Evolutionary conservation across 2,888 invertebrate genomes (phyloP).

Genomic region (Anagyrus pseudococci): DNA sequence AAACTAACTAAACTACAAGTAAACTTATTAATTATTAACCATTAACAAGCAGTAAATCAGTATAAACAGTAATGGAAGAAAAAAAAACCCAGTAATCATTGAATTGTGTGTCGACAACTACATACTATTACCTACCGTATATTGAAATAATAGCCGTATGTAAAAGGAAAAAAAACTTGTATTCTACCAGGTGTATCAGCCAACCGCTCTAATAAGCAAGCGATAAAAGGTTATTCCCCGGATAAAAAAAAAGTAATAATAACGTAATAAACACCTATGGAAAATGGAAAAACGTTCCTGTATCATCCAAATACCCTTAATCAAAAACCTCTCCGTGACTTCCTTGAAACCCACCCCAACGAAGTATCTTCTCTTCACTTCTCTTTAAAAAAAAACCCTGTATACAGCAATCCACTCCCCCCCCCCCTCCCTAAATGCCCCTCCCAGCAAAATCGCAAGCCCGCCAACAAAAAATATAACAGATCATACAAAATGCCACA

Average conservation of each 20-base stretch:
- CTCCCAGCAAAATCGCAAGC: neutral
- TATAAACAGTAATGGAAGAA: slow-evolving; percentile 58
- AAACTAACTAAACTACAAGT: slow-evolving; percentile 61
- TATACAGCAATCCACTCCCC: too few relatives aligned
- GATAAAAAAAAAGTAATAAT: slow-evolving; percentile 33
- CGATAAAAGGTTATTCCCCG: slow-evolving; percentile 48
- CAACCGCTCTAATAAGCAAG: slow-evolving; percentile 62
- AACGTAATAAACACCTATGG: neutral
- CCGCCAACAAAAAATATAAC: neutral
- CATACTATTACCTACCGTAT: slow-evolving; percentile 63
- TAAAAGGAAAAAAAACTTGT: slow-evolving; percentile 61
- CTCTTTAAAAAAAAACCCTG: neutral
- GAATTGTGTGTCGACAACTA: slow-evolving; percentile 64
- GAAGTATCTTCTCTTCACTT: neutral
- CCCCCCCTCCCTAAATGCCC: too few relatives aligned
- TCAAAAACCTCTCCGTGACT: too few relatives aligned
- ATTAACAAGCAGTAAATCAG: slow-evolving; percentile 62
- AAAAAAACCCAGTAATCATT: slow-evolving; percentile 59
- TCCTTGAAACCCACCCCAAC: neutral
- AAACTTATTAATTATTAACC: slow-evolving; percentile 62
- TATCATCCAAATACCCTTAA: neutral
- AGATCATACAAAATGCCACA: too few relatives aligned
- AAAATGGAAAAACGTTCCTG: neutral
- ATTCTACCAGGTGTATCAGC: slow-evolving; percentile 62
- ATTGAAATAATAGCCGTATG: slow-evolving; percentile 63